Percentiles rank a stretch among this genome's conserved stretches.
These are phyloP conservation scores for Zeus faber DNA, from an alignment of 2,113 vertebrate genomes.

Conservation along the genomic window DNA sequence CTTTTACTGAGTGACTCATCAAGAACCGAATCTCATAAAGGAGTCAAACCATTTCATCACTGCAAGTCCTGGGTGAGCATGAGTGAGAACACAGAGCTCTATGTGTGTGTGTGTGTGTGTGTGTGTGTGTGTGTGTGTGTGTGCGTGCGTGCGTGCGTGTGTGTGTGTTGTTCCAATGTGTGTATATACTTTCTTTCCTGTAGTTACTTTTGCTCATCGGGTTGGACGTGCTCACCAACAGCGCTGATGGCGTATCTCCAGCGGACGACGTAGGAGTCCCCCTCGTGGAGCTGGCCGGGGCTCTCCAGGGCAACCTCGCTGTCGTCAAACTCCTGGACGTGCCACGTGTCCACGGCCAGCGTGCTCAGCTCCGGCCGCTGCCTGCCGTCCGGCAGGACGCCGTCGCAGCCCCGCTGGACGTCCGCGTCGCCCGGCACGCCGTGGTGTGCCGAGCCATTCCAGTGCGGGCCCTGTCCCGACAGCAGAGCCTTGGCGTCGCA, in stretches of 20 bases:
- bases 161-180: neutral
- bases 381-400: constrained; percentile 53
- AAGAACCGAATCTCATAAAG: no score
- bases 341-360: constrained; percentile 65
- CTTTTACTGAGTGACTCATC: no score
- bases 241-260: constrained; percentile 64
- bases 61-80: neutral
- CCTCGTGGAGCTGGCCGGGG: constrained; percentile 71
- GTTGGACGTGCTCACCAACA: constrained; percentile 44
- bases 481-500: constrained; percentile 66
- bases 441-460: constrained; percentile 2
- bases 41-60: neutral
- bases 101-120: neutral
- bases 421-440: constrained; percentile 58
- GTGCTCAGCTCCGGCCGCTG: constrained; percentile 55
- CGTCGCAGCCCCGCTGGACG: constrained; percentile 56
- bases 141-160: neutral
- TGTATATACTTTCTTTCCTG: neutral
- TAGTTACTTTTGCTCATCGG: neutral
- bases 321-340: constrained; percentile 65
- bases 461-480: constrained; percentile 1
- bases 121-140: neutral
- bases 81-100: neutral
- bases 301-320: constrained; percentile 54
- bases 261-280: constrained; percentile 70